Base-by-base conservation (phyloP, 1,140 invertebrate species). In the Pectinophora gossypiella region DNA sequence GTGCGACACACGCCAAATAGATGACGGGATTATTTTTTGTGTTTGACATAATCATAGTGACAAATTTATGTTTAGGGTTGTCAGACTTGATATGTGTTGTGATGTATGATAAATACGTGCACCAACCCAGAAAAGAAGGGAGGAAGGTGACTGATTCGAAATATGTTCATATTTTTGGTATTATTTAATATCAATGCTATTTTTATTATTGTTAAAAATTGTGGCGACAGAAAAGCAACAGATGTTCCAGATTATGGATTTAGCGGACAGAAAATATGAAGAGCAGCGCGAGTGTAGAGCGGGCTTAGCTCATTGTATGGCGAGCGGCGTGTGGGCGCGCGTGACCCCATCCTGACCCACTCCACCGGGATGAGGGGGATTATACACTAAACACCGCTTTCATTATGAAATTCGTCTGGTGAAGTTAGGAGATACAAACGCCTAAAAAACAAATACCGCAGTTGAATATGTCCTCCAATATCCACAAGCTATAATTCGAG, bases 21-120 rank as follows among this genome's bases (percentile, higher is more conserved):
- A 86, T 86, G 81, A 85, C 79, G 77, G 83, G 83, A 86, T 86
- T 86, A 86, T 86, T 85, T n/a, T 85, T 84, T 84, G 81, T 83
- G 76, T 83, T 85, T 86, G 83, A 86, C 81, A 86, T 86, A 85
- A 86, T 85, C 83, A 74, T 81, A 82, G 77, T 85, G 83, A 86
- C 83, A 86, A 85, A 86, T 83, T 77, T 81, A 65, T 76, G 59
- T 78, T 78, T 75, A 77, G 70, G 72, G 61, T 60, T 76, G 79
- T 76, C 77, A 76, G 57, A 64, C 74, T 71, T 75, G 72, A 75
- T 53, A 53, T 52, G 51, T 60, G 7, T 12, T 18, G 10, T 40
- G 36, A 40, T 40, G 36, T 40, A 40, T 40, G 10, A 18, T 40
- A 16, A 15, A 40, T 15, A 16, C 16, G n/a, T 32, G 27, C 27